Base-by-base conservation (phyloP, 2,797 vertebrate species). In the Luscinia megarhynchos region DNA sequence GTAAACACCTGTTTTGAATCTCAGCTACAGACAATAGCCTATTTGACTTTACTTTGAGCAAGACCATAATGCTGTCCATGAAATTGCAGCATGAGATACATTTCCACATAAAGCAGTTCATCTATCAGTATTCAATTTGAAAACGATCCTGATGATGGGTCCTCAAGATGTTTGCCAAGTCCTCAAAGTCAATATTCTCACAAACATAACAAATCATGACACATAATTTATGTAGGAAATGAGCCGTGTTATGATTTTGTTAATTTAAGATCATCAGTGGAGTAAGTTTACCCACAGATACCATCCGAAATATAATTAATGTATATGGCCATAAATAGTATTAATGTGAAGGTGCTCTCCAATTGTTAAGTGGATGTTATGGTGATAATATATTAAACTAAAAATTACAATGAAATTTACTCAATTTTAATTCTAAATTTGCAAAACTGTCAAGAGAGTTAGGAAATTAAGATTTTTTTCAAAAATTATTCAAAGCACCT, bases 271-370 rank as follows among this genome's bases (percentile, higher is more conserved):
- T 29, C 53, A 83, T 63, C 63, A 46, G 5, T 74, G 40, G 21
- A 89, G 57, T 79, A 82, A 89, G 75, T 92, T 93, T 96, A 90
- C 82, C 66, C 48, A 87, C 58, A 91, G 69, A 96, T 87, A 84
- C 84, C 5, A 75, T 88, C 51, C 67, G 82, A 86, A 91, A 92
- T 86, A 88, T 92, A 91, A 90, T 95, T 84, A 84, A 84, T 63
- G 21, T 10, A 45, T 81, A 90, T 66, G 69, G 82, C 22, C 61
- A 70, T 87, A 93, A 96, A 84, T 72, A 91, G 12, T 40, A 72
- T 74, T 68, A 95, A 87, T 81, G 19, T 83, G 54, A 91, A 92
- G 20, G 16, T 82, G 58, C 81, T 95, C 59, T 85, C 43, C 13
- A 76, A 73, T 32, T 78, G 34, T 78, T 87, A 89, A 91, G 84